A percentile compares a stretch with the other conserved stretches of the same genome.
Conservation (phyloP, 2,888 invertebrate genomes). For the Plagodis pulveraria region DNA sequence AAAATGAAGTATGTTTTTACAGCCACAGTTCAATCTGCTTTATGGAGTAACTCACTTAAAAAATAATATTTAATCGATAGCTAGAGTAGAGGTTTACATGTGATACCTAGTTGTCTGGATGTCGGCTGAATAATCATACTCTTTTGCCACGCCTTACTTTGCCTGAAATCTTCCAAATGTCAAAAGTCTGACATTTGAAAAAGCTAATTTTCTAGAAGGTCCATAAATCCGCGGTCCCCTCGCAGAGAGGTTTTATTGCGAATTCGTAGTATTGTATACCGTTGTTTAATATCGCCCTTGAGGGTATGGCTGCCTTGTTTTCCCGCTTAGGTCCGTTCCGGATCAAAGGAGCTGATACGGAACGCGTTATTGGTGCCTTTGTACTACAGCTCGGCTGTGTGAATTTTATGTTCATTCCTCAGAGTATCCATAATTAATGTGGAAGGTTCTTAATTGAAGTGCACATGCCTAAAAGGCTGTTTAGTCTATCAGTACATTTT, state of each 20-base stretch:
- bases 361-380: slow-evolving; percentile 8
- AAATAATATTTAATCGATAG: too few species aligned
- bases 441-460: neutral
- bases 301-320: slow-evolving; percentile 23
- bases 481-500: too few species aligned
- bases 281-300: slow-evolving; percentile 37
- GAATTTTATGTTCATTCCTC: neutral
- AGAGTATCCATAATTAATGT: neutral
- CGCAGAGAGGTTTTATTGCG: slow-evolving; percentile 30
- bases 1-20: neutral
- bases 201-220: slow-evolving; percentile 23
- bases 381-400: slow-evolving; percentile 2
- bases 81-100: too few species aligned
- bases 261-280: slow-evolving; percentile 31
- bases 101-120: too few species aligned
- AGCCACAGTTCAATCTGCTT: too few species aligned
- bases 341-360: slow-evolving; percentile 24
- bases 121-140: neutral
- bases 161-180: slow-evolving; percentile 1
- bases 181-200: slow-evolving; percentile 20
- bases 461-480: too few species aligned
- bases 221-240: slow-evolving; percentile 28
- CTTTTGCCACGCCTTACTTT: neutral
- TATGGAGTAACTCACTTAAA: neutral
- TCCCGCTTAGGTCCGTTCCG: slow-evolving; percentile 14